Evolutionary conservation across 2,888 invertebrate species (phyloP).

Genomic region (Epinotia demarniana): DNA sequence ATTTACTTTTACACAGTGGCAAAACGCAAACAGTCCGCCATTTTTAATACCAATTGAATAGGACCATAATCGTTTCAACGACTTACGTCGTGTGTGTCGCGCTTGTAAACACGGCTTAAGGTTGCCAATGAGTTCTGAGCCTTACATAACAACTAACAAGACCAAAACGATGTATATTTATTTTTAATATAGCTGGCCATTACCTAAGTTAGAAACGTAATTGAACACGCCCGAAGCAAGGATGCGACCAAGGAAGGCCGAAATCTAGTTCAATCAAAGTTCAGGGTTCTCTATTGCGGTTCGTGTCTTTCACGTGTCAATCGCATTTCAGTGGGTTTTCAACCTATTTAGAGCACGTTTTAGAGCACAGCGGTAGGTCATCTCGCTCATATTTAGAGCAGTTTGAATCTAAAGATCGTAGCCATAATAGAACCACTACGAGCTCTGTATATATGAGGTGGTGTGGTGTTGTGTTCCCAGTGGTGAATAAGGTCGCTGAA

Average conservation of each 20-base stretch:
- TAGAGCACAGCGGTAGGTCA: too few relatives aligned
- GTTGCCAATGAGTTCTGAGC: neutral
- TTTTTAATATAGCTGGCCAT: neutral
- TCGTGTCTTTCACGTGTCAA: neutral
- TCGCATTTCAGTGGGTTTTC: neutral
- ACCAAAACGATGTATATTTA: neutral
- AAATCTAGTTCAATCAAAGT: conserved; percentile 12
- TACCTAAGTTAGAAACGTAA: conserved; percentile 7
- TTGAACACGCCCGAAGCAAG: conserved; percentile 19
- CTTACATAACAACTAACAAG: neutral
- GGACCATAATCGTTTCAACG: too few relatives aligned
- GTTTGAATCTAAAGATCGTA: too few relatives aligned
- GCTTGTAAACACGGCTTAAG: neutral
- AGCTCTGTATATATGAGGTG: too few relatives aligned
- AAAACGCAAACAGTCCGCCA: too few relatives aligned
- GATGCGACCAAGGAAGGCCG: conserved; percentile 23
- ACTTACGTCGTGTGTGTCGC: neutral
- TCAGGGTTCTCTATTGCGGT: neutral
- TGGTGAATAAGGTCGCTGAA: too few relatives aligned
- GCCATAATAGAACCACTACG: too few relatives aligned
- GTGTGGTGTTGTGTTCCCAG: too few relatives aligned
- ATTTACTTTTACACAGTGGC: too few relatives aligned
- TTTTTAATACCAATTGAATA: too few relatives aligned
- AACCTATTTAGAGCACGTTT: too few relatives aligned
- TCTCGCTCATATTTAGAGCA: too few relatives aligned